Evolutionary conservation across 2,113 vertebrate genomes (phyloP).

Genomic region (Dasyprocta punctata): DNA sequence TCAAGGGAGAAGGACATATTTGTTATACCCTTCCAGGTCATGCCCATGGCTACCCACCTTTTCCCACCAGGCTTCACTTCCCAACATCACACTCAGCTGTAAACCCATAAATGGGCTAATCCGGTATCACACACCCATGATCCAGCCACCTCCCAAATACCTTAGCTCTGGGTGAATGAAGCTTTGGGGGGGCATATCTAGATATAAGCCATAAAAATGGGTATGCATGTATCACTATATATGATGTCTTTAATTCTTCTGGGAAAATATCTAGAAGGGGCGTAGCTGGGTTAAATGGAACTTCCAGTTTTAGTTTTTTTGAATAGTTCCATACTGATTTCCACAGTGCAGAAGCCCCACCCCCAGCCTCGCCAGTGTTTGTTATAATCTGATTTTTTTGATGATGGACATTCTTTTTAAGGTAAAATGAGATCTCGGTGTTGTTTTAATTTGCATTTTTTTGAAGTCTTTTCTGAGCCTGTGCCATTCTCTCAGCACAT

Average conservation of each 20-base stretch:
- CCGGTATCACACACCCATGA: neutral
- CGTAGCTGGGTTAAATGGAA: no score
- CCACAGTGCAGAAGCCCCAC: no score
- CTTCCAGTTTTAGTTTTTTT: no score
- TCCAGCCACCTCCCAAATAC: neutral
- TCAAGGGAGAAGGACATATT: neutral
- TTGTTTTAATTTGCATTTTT: no score
- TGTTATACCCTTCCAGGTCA: neutral
- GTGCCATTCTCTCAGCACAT: no score
- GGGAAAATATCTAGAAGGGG: neutral
- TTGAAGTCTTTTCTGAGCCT: no score
- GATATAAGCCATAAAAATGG: neutral
- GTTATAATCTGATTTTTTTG: no score
- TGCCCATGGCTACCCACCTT: neutral
- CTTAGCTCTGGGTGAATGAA: neutral
- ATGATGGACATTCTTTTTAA: no score
- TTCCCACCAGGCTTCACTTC: neutral
- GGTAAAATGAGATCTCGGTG: no score
- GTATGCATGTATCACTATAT: neutral
- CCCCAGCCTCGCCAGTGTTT: no score
- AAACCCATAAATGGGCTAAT: neutral
- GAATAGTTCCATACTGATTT: no score
- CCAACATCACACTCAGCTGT: neutral
- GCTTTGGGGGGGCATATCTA: neutral
- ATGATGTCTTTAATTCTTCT: neutral